Conservation (phyloP, 2,888 invertebrate genomes). For the Mythimna vitellina region DNA sequence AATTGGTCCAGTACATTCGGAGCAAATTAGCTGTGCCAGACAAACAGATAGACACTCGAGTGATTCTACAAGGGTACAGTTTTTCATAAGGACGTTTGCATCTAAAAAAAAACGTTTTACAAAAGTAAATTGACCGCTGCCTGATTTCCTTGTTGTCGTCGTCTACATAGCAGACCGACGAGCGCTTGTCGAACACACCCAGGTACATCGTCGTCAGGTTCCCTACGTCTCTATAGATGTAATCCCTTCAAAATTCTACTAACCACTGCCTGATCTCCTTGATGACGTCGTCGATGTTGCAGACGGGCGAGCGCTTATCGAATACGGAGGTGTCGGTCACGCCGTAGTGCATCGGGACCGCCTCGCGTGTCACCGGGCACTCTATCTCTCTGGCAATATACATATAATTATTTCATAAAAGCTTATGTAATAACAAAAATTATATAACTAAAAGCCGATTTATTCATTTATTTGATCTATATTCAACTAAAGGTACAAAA, state of each 20-base stretch:
- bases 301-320: conserved; percentile 75
- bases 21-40: too few relatives aligned
- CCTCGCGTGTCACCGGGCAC: conserved; percentile 81
- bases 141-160: conserved; percentile 73
- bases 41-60: too few relatives aligned
- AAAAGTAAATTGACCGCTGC: conserved; percentile 28
- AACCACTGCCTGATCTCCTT: conserved; percentile 72
- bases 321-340: conserved; percentile 84
- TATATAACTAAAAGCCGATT: not conserved
- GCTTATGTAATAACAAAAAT: not conserved
- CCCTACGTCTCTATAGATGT: too few relatives aligned
- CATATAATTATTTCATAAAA: not conserved
- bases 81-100: too few relatives aligned
- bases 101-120: not conserved
- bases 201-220: too few relatives aligned
- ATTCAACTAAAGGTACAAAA: too few relatives aligned
- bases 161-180: conserved; percentile 71
- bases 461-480: too few relatives aligned
- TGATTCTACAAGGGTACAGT: too few relatives aligned
- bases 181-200: conserved; percentile 79
- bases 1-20: too few relatives aligned
- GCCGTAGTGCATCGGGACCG: conserved; percentile 83
- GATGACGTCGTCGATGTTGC: conserved; percentile 75
- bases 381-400: conserved; percentile 74
- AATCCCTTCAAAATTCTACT: conserved; percentile 25